Conservation (phyloP, 2,797 vertebrate genomes). For the Myotis myotis region DNA sequence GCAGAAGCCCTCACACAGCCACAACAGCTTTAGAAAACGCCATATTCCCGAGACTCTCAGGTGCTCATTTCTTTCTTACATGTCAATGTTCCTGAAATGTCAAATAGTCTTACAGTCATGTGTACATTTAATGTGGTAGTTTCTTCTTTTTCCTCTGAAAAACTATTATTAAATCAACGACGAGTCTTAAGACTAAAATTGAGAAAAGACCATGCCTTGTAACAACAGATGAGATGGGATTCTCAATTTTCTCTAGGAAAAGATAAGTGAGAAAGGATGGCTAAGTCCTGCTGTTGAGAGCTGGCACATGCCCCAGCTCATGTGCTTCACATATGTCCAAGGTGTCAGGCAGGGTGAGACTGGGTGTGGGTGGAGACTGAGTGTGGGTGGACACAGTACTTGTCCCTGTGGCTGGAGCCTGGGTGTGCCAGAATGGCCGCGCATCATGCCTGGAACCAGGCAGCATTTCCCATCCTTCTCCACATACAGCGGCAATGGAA, state of each 20-base stretch:
- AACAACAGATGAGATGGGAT: not conserved
- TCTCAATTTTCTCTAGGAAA: not conserved
- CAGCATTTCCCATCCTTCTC: not conserved
- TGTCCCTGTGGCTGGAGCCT: not conserved
- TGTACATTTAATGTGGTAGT: not conserved
- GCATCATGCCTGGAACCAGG: not conserved
- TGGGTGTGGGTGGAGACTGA: rapidly evolving
- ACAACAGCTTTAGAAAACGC: not conserved
- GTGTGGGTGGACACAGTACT: not conserved
- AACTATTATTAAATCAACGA: constrained; percentile 42
- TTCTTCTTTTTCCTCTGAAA: constrained; percentile 29
- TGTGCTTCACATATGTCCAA: not conserved
- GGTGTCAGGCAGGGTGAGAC: not conserved
- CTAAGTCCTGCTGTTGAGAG: not conserved
- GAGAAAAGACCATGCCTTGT: not conserved
- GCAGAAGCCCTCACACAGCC: not conserved
- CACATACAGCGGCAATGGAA: constrained; percentile 5
- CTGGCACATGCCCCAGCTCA: not conserved
- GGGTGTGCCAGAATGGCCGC: not conserved
- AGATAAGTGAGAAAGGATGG: not conserved
- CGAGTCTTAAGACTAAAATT: constrained; percentile 38
- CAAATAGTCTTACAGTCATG: not conserved
- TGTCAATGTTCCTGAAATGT: not conserved
- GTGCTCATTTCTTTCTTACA: not conserved
- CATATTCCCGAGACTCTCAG: not conserved